Evolutionary conservation across 2,113 vertebrate genomes (phyloP), one percentile per base, ranked within the genome.

Genomic region (Istiophorus platypterus): DNA sequence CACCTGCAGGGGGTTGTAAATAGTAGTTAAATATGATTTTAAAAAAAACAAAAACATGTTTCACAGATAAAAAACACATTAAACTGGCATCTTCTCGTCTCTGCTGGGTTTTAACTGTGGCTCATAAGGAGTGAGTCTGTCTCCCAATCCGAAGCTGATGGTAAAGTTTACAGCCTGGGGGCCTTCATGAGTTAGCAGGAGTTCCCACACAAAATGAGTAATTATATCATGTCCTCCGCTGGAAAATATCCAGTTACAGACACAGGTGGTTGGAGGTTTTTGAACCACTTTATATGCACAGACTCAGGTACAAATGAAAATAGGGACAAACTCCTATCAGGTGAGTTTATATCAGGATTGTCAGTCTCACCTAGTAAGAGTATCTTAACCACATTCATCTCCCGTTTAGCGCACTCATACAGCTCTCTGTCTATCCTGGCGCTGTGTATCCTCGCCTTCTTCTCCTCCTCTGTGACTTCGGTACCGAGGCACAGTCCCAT

Each of bases 401-500:
- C 95, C 42, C 84, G 79, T 54, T 94, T 95, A 76, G 95, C 95
- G 58, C 31, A 82, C 65, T 95, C 91, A 72, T 93, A 94, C 52
- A 96, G 92, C 47, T 95, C 93, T 51, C 92, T 2, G 93, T 96
- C 95, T 58, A 96, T 90, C 74, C 84, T 84, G 7, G 89, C 75
- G 39, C 95, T 96, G 85, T 85, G 92, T 0, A 87, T 93, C 87
- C 64, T 94, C 75, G 94, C 94, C 85, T 81, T 92, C 92, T 95
- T 95, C 72, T 91, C 89, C 63, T 95, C 95, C 78, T 95, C 95
- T 41, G 94, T 94, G 52, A 91, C 66, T 86, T 96, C 94, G 76
- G 94, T 94, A 66, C 95, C 94, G 89, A 96, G 88, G 70, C 95
- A 96, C 90, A 94, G 92, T 80, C 95, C 95, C 95, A 96, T 95